Evolutionary conservation across 2,113 vertebrate species (phyloP).

Genomic region (Buteo buteo): DNA sequence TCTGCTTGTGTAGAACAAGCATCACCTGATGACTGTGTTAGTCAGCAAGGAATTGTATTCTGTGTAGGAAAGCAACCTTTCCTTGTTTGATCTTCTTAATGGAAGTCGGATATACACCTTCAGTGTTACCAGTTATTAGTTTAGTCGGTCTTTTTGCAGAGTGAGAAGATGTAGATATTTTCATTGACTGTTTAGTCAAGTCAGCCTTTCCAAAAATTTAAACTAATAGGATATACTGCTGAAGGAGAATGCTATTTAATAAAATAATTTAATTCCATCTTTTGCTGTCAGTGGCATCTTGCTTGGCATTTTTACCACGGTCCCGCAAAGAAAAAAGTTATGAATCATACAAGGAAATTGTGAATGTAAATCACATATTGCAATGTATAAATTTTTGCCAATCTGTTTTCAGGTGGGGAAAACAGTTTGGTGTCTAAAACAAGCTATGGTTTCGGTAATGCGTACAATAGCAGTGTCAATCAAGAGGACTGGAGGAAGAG

Average conservation of each 20-base stretch:
- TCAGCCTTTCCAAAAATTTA: background rate
- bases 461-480: background rate
- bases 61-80: background rate
- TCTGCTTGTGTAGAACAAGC: background rate
- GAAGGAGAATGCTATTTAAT: background rate
- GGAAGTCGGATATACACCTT: background rate
- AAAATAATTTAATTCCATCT: background rate
- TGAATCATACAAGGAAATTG: background rate
- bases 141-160: background rate
- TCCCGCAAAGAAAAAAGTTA: background rate
- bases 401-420: background rate
- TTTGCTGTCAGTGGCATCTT: background rate
- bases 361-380: background rate
- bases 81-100: background rate
- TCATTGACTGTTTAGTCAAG: background rate
- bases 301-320: background rate
- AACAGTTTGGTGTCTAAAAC: background rate
- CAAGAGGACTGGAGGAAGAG: background rate
- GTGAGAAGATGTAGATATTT: background rate
- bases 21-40: background rate
- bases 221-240: background rate
- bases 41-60: background rate
- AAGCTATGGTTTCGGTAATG: background rate
- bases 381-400: background rate
- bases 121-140: background rate